These are phyloP conservation scores for Mobula birostris DNA, from an alignment of 2,113 vertebrate genomes.

Conservation along the genomic window DNA sequence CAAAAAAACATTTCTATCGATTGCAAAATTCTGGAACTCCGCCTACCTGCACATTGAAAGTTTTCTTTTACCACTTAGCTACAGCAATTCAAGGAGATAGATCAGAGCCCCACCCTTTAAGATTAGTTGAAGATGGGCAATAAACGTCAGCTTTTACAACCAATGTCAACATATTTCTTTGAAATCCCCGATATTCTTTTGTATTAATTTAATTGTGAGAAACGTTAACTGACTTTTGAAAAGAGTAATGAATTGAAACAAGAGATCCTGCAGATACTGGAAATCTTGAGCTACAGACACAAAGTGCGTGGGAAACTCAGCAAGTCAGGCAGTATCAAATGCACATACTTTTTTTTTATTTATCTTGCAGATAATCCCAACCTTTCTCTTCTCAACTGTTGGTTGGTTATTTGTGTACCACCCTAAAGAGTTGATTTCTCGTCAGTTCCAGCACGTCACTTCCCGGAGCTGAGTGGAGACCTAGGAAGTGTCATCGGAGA, in stretches of 20 bases:
- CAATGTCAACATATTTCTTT: neutral
- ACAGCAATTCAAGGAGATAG: too few species aligned
- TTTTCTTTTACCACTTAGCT: neutral
- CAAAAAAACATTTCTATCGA: neutral
- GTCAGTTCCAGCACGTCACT: neutral
- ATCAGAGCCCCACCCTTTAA: neutral
- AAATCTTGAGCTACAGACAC: too few species aligned
- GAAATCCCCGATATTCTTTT: neutral
- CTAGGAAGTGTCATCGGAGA: neutral
- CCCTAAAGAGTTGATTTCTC: neutral
- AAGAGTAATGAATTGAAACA: too few species aligned
- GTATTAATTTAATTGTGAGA: neutral
- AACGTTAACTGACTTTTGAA: too few species aligned
- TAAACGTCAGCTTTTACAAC: neutral
- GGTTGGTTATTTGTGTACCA: neutral
- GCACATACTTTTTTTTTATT: too few species aligned
- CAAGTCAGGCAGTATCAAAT: too few species aligned
- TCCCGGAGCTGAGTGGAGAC: neutral
- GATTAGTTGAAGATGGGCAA: neutral
- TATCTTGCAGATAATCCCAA: too few species aligned
- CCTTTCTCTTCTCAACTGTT: too few species aligned
- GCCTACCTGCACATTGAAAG: neutral
- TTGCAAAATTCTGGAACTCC: neutral
- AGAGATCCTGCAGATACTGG: too few species aligned
- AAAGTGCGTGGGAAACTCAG: too few species aligned